Conservation (phyloP, 2,888 invertebrate species). For the Rhorus exstirpatorius region DNA sequence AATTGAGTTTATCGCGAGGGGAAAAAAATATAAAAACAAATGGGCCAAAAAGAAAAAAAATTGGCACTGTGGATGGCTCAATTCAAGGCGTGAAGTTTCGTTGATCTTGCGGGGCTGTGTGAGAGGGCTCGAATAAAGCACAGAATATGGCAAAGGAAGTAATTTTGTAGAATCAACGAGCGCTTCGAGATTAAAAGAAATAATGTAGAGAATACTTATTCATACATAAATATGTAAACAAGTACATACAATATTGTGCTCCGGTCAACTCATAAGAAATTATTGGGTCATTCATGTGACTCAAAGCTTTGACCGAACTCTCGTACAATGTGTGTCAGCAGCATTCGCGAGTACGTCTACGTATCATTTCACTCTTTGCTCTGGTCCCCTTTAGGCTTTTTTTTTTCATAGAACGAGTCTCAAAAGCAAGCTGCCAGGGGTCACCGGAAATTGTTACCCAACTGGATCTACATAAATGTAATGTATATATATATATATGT, state of each 20-base stretch:
- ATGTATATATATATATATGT: too few species aligned
- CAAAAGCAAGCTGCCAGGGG: conserved; percentile 41
- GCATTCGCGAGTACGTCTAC: conserved; percentile 22
- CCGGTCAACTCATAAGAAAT: conserved; percentile 78
- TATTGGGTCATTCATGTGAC: conserved; percentile 62
- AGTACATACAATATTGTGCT: conserved; percentile 7
- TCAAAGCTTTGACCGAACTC: conserved; percentile 78
- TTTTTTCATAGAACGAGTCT: conserved; percentile 3
- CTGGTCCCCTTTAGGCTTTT: not conserved
- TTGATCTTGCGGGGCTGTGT: not conserved
- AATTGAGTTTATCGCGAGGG: conserved; percentile 15
- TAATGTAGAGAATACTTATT: not conserved
- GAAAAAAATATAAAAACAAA: not conserved
- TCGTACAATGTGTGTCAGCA: conserved; percentile 66
- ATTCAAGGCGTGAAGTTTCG: too few species aligned
- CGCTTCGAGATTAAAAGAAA: conserved; percentile 19
- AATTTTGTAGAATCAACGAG: conserved; percentile 14
- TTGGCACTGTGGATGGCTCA: not conserved
- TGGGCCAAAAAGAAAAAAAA: conserved; percentile 49
- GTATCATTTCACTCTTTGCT: conserved; percentile 31
- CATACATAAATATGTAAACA: not conserved
- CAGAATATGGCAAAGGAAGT: not conserved
- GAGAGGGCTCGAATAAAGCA: not conserved
- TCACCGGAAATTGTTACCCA: conserved; percentile 71
- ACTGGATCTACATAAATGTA: too few species aligned